phyloP scores from a whole-genome alignment of 1,140 invertebrate genomes.

The Aethina tumida region DNA sequence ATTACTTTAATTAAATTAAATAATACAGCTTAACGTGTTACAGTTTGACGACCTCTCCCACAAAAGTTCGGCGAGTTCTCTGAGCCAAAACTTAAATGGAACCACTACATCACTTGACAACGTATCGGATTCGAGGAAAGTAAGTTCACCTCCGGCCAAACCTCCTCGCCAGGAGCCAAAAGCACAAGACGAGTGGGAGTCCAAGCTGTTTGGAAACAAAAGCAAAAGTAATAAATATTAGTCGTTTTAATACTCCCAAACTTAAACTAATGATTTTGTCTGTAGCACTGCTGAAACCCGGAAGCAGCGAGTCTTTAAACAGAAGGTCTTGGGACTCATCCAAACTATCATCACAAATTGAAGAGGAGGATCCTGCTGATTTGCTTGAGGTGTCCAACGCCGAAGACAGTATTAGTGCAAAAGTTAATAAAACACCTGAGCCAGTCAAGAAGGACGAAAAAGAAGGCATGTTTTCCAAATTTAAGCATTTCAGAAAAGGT shows the following conservation, averaged over 20 bases:
- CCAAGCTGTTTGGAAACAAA: constrained; percentile 62
- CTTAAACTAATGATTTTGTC: not conserved
- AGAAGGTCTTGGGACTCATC: constrained; percentile 34
- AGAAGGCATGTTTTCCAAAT: constrained; percentile 39
- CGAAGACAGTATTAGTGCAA: constrained; percentile 19
- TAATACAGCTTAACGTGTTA: constrained; percentile 17
- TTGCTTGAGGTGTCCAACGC: constrained; percentile 14
- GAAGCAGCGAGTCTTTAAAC: constrained; percentile 27
- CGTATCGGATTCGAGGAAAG: constrained; percentile 29
- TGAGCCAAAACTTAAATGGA: constrained; percentile 45
- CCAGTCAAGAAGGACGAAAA: constrained; percentile 30
- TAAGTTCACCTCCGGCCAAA: constrained; percentile 26
- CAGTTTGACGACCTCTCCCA: constrained; percentile 78
- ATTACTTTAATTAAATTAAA: constrained; percentile 7
- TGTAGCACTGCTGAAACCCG: constrained; percentile 18
- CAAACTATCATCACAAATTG: constrained; percentile 32
- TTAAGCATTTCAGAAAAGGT: constrained; percentile 43
- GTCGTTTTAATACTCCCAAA: not conserved
- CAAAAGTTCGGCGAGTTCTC: constrained; percentile 75
- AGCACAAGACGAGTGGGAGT: constrained; percentile 68
- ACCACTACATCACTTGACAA: constrained; percentile 38
- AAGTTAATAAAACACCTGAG: constrained; percentile 20
- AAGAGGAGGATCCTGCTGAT: constrained; percentile 30
- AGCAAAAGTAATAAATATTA: constrained; percentile 23
- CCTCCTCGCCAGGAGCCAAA: constrained; percentile 39